These are phyloP conservation scores for Malurus splendens DNA, from an alignment of 2,797 vertebrate genomes.

Conservation along the genomic window DNA sequence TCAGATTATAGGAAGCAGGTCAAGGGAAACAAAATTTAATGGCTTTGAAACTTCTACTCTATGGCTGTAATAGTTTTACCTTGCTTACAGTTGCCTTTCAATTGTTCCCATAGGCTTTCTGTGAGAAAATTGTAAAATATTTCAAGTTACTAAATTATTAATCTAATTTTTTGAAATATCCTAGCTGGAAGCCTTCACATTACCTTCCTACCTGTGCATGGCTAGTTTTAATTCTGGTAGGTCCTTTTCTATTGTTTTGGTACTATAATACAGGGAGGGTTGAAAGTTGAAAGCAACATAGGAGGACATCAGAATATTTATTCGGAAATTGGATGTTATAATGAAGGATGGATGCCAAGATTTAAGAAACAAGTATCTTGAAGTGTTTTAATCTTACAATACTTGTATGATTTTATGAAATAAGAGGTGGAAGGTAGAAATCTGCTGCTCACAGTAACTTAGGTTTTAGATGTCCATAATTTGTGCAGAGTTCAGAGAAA, in stretches of 20 bases:
- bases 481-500: neutral
- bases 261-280: neutral
- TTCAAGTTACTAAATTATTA: neutral
- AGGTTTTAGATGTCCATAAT: neutral
- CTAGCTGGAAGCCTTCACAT: neutral
- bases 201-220: neutral
- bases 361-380: neutral
- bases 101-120: neutral
- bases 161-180: neutral
- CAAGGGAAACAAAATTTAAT: neutral
- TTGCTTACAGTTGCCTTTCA: neutral
- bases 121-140: neutral
- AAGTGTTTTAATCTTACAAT: neutral
- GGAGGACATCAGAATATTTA: neutral
- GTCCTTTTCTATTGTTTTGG: neutral
- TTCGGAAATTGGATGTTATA: neutral
- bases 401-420: neutral
- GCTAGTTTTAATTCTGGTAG: neutral
- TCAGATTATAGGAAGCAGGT: neutral
- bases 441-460: neutral
- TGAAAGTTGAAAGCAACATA: neutral
- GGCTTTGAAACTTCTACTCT: neutral
- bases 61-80: neutral
- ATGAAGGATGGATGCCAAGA: neutral
- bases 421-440: neutral